These are phyloP conservation scores for Camponotus vicinus DNA, from an alignment of 1,140 invertebrate species.

Conservation along the genomic window DNA sequence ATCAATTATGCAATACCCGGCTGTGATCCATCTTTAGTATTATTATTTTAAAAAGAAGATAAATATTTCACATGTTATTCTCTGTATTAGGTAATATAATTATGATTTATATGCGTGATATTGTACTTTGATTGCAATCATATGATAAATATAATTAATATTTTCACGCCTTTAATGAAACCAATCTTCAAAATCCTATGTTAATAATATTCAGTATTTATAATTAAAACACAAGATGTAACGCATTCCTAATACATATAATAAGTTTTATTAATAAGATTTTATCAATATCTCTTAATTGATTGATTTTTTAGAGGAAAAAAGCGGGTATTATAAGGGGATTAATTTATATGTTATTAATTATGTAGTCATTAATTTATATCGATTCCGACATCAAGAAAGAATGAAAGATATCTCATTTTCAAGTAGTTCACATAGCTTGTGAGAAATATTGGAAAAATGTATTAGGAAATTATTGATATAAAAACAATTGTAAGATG, in stretches of 20 bases:
- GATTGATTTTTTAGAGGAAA: background rate
- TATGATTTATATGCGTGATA: background rate
- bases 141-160: constrained; percentile 10
- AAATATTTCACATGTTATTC: constrained; percentile 16
- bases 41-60: background rate
- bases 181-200: background rate
- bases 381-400: background rate
- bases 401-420: background rate
- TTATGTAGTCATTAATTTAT: background rate
- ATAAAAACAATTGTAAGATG: constrained; percentile 20
- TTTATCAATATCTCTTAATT: background rate
- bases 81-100: background rate
- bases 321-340: background rate
- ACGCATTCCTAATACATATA: background rate
- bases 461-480: constrained; percentile 25
- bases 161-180: background rate
- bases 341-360: background rate
- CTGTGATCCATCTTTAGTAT: constrained; percentile 4
- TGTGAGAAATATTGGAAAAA: constrained; percentile 16
- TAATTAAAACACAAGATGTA: background rate
- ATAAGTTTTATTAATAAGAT: background rate
- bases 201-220: background rate
- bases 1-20: background rate
- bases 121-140: constrained; percentile 2
- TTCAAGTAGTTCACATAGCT: constrained; percentile 18